phyloP scores from a whole-genome alignment of 2,113 vertebrate species.

The Dasyurus viverrinus region DNA sequence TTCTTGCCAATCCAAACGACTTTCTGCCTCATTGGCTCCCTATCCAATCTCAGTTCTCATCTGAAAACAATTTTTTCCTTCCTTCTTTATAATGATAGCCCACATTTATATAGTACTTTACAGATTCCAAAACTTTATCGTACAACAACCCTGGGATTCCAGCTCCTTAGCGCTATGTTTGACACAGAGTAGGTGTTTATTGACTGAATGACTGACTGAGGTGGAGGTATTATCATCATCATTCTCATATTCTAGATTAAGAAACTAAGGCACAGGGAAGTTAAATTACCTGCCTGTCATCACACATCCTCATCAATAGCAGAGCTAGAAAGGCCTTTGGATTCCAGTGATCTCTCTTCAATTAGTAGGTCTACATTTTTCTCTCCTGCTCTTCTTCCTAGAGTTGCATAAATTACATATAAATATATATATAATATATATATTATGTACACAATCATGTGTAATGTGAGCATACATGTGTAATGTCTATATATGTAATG shows the following conservation, averaged over 20 bases:
- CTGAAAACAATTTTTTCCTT: slow-evolving; percentile 18
- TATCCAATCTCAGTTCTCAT: slow-evolving; percentile 40
- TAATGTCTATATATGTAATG: no score
- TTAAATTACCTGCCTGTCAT: neutral
- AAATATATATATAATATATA: no score
- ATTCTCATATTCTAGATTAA: neutral
- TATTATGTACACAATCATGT: no score
- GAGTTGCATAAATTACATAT: neutral
- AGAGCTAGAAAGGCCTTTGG: neutral
- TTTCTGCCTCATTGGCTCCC: slow-evolving; percentile 11
- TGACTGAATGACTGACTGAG: neutral
- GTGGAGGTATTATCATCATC: neutral
- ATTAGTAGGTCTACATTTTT: slow-evolving; percentile 29
- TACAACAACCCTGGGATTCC: neutral
- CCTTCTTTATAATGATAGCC: neutral
- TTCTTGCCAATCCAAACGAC: neutral
- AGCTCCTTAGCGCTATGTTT: neutral
- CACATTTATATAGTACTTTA: neutral
- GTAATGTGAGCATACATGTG: no score
- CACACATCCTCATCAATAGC: neutral
- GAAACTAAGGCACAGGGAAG: neutral
- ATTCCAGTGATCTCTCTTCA: neutral
- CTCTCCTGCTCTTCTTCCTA: neutral
- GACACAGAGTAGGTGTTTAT: neutral
- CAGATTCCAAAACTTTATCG: neutral